phyloP scores from a whole-genome alignment of 35 echinoderm and acorn worm species.

The Chiridota heheva region DNA sequence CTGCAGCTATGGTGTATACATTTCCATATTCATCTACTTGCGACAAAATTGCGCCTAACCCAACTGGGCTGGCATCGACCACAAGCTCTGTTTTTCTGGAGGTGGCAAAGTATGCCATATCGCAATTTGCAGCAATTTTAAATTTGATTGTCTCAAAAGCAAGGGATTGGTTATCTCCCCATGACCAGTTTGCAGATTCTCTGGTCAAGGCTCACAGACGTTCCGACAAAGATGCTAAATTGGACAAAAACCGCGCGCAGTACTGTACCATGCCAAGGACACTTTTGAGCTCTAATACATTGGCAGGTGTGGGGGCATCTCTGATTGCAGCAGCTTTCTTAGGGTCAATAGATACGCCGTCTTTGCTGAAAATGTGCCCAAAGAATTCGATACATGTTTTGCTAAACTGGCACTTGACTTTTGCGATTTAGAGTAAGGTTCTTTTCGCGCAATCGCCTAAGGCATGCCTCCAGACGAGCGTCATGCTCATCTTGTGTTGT shows the following conservation, averaged over 20 bases:
- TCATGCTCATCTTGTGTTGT: slow-evolving; percentile 22
- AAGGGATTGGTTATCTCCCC: slow-evolving; percentile 28
- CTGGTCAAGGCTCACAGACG: slow-evolving; percentile 64
- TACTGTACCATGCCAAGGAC: slow-evolving; percentile 71
- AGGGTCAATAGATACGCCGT: slow-evolving; percentile 67
- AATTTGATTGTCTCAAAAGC: slow-evolving; percentile 60
- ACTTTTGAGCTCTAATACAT: slow-evolving; percentile 60
- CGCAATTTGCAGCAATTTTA: slow-evolving; percentile 43
- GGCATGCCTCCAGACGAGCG: slow-evolving; percentile 8
- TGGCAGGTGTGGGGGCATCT: slow-evolving; percentile 51
- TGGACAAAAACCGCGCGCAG: slow-evolving; percentile 64
- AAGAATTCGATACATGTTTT: slow-evolving; percentile 54
- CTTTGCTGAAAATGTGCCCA: slow-evolving; percentile 58
- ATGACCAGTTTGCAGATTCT: slow-evolving; percentile 44
- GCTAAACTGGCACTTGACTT: slow-evolving; percentile 21
- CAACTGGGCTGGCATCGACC: slow-evolving; percentile 72
- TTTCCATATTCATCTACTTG: slow-evolving; percentile 26
- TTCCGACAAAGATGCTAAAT: slow-evolving; percentile 52
- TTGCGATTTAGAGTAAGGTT: slow-evolving; percentile 33
- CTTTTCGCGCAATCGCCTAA: slow-evolving; percentile 35
- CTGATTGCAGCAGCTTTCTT: slow-evolving; percentile 59
- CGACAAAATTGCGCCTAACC: slow-evolving; percentile 50
- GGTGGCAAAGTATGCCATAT: slow-evolving; percentile 65
- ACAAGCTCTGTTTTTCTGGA: slow-evolving; percentile 36
- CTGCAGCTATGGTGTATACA: slow-evolving; percentile 9